Conservation (phyloP, 1,140 invertebrate genomes). For the Nomia melanderi region DNA sequence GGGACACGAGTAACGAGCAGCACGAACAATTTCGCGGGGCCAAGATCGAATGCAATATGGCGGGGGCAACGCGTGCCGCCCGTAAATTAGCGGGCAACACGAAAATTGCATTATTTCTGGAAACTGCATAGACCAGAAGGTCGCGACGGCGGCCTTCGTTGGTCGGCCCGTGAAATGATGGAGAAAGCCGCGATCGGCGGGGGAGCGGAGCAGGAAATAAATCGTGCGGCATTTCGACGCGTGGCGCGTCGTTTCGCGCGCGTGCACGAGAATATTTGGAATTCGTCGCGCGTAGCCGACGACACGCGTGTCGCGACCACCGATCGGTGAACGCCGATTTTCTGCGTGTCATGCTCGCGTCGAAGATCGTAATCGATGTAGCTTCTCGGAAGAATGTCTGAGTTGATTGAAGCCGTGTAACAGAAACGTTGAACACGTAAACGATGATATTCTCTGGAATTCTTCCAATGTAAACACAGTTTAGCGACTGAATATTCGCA, state of each 20-base stretch:
- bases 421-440: not conserved
- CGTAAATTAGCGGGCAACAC: constrained; percentile 38
- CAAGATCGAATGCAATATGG: constrained; percentile 28
- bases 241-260: constrained; percentile 24
- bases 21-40: constrained; percentile 21
- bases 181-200: not conserved
- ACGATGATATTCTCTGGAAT: not conserved
- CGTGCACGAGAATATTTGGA: constrained; percentile 50
- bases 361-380: not conserved
- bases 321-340: not conserved
- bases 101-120: constrained; percentile 54
- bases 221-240: constrained; percentile 44
- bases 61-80: not conserved
- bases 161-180: no score
- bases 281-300: constrained; percentile 42
- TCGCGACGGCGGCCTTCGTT: constrained; percentile 3
- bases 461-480: not conserved
- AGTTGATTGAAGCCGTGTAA: not conserved
- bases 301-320: not conserved
- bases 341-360: not conserved
- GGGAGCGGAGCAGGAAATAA: constrained; percentile 29
- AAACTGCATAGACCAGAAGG: constrained; percentile 18
- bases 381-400: not conserved
- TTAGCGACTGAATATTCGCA: not conserved
- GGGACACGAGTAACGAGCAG: constrained; percentile 1